Percentiles rank a stretch among this genome's conserved stretches.
Conservation (phyloP, 2,888 invertebrate genomes). For the Patella ulyssiponensis region DNA sequence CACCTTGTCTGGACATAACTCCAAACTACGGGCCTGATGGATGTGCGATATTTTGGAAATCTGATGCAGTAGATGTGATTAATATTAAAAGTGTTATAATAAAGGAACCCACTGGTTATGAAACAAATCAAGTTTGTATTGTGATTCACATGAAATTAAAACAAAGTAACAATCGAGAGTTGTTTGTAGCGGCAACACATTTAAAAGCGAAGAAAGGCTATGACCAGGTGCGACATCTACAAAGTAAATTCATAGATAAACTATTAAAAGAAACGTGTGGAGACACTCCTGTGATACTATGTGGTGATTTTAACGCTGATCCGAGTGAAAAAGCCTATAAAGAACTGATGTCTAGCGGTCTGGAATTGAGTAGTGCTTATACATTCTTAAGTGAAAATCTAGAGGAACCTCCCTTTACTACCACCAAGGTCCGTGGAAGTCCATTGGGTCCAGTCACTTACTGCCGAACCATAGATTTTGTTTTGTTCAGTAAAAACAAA, state of each 20-base stretch:
- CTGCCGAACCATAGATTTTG: constrained; percentile 83
- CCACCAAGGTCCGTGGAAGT: constrained; percentile 81
- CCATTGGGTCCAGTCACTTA: constrained; percentile 75
- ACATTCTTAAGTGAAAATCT: constrained; percentile 60
- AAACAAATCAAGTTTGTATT: constrained; percentile 76
- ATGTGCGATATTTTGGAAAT: constrained; percentile 82
- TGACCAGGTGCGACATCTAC: constrained; percentile 52
- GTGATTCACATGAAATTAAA: constrained; percentile 70
- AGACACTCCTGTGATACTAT: constrained; percentile 77
- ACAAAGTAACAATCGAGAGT: constrained; percentile 74
- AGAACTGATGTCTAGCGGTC: constrained; percentile 72
- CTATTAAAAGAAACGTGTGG: constrained; percentile 43
- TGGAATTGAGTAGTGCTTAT: constrained; percentile 69
- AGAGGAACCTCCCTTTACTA: constrained; percentile 81
- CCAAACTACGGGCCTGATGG: constrained; percentile 85
- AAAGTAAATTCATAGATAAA: constrained; percentile 55
- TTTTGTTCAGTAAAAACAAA: constrained; percentile 71
- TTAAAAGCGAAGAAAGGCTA: constrained; percentile 81
- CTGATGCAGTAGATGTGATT: constrained; percentile 78
- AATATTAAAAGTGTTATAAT: constrained; percentile 49
- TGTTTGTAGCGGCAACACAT: constrained; percentile 82
- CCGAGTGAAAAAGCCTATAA: constrained; percentile 81
- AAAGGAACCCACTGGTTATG: constrained; percentile 25
- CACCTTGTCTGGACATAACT: constrained; percentile 82
- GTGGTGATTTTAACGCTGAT: constrained; percentile 86